Evolutionary conservation across 1,140 invertebrate genomes (phyloP), one percentile per base, ranked within the genome.

Genomic region (Zaprionus taronus): DNA sequence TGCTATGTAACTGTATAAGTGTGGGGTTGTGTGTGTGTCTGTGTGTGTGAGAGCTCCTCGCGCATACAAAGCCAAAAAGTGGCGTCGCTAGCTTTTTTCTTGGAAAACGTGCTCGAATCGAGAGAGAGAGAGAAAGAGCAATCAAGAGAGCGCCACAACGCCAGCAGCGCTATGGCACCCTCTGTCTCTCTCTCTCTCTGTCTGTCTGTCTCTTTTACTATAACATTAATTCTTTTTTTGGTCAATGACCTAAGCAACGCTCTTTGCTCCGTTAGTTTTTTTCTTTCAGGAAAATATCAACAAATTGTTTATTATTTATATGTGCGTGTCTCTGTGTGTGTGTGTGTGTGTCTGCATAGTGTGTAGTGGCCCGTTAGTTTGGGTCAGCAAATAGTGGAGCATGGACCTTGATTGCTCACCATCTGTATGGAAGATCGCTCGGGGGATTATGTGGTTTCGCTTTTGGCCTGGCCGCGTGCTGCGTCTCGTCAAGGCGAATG

Each of bases 161-260:
- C 2, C 28, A 31, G 31, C 41, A 44, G 41, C 15, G 68, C 55
- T 58, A 57, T 75, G 36, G 9, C 36, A 36, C 47, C 44, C 79
- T 75, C 28, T 31, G 26, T 5, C 28, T 31, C 7, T 31, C 28
- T 28, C 28, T 28, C 28, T 28, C 78, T 66, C 41, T 17, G 20
- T 44, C n/a, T 17, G 15, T 9, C 41, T 61, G 69, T 26, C 34
- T 55, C 26, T 74, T 70, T 61, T 76, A 70, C 81, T 68, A 65
- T 61, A 64, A 69, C 60, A 71, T 78, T 81, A 72, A 72, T 81
- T 89, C 84, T 89, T 87, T 89, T 87, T 89, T 89, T 89, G 84
- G 84, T 89, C 84, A 89, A 89, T 89, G 84, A 89, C 84, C 84
- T 89, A 89, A 89, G 84, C 81, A 74, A 17, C 47, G 63, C 71